Evolutionary conservation across 1,140 invertebrate species (phyloP).

Genomic region (Drosophila bipectinata): DNA sequence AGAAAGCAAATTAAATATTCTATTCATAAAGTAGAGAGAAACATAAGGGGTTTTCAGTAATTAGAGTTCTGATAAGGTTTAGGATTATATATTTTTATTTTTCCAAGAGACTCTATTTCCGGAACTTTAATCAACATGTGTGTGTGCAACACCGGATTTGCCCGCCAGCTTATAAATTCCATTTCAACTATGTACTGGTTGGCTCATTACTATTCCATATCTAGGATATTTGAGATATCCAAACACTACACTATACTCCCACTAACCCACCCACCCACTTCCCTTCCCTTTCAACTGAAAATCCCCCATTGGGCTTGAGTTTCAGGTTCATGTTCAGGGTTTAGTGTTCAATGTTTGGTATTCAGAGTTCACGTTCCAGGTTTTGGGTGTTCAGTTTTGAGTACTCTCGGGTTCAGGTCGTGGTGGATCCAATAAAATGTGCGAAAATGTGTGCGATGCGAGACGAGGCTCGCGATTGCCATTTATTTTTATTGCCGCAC

Average conservation of each 20-base stretch:
- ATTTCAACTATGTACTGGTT: neutral
- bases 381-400: neutral
- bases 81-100: neutral
- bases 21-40: neutral
- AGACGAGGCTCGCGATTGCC: slow-evolving; percentile 59
- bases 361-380: too few relatives aligned
- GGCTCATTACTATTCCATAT: slow-evolving; percentile 5
- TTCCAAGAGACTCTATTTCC: neutral
- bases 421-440: slow-evolving; percentile 52
- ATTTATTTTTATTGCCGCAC: slow-evolving; percentile 71
- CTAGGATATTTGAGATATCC: neutral
- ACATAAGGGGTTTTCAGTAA: neutral
- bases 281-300: neutral
- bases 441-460: slow-evolving; percentile 51
- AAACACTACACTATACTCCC: neutral
- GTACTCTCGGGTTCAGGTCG: slow-evolving; percentile 4
- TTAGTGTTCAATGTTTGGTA: slow-evolving; percentile 1
- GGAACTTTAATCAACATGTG: slow-evolving; percentile 6
- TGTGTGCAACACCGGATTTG: neutral
- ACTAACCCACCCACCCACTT: neutral
- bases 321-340: neutral
- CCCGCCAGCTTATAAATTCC: slow-evolving; percentile 1
- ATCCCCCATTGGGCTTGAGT: neutral
- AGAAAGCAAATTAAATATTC: neutral
- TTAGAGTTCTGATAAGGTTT: neutral